Evolutionary conservation across 1,140 invertebrate genomes (phyloP).

Genomic region (Mamestra configurata): DNA sequence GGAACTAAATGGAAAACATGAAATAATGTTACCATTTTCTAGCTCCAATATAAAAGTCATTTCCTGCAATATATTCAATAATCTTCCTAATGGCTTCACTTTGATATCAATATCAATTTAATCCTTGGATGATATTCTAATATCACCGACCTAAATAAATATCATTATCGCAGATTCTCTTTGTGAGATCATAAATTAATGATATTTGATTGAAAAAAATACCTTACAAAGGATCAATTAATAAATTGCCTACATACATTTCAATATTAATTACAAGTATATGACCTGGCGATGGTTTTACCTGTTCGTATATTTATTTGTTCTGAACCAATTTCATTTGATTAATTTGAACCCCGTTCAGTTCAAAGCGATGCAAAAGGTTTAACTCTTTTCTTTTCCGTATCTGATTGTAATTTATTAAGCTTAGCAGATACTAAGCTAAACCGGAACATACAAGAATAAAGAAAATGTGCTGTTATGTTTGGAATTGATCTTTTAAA

Average conservation of each 20-base stretch:
- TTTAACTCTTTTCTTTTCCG: neutral
- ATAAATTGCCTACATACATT: neutral
- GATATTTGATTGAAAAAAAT: conserved; percentile 15
- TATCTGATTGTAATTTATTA: too few relatives aligned
- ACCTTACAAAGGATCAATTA: conserved; percentile 1
- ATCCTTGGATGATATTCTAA: neutral
- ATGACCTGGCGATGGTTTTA: neutral
- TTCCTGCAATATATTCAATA: too few relatives aligned
- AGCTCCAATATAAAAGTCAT: too few relatives aligned
- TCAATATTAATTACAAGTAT: conserved; percentile 14
- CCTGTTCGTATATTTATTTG: neutral
- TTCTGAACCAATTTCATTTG: neutral
- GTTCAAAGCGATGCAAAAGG: neutral
- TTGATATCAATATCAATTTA: neutral
- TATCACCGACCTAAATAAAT: neutral
- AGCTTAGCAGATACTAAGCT: too few relatives aligned
- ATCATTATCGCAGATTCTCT: neutral
- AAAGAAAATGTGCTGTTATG: too few relatives aligned
- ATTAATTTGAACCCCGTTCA: neutral
- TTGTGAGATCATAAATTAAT: neutral
- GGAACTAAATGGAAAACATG: too few relatives aligned
- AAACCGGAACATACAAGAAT: too few relatives aligned
- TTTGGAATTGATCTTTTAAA: too few relatives aligned
- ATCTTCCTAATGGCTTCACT: too few relatives aligned
- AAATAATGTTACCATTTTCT: too few relatives aligned